Conservation (phyloP, 2,888 invertebrate species). For the Pyrrhia umbra region DNA sequence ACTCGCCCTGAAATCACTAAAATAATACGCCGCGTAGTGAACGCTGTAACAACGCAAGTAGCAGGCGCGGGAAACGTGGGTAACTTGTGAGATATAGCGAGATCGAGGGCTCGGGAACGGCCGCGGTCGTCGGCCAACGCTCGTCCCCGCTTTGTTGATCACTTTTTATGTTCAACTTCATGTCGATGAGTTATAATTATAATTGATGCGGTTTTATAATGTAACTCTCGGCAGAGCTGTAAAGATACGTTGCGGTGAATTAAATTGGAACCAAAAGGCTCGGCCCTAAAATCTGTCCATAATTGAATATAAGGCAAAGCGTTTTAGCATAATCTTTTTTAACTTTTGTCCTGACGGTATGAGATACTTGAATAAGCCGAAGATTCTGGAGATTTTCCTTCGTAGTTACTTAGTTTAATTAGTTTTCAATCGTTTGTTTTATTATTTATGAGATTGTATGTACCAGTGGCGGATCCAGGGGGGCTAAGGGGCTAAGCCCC, state of each 20-base stretch:
- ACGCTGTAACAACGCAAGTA: conserved; percentile 6
- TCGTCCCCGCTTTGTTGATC: conserved; percentile 42
- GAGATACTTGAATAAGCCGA: conserved; percentile 12
- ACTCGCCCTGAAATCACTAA: conserved; percentile 57
- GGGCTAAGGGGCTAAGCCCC: too few relatives aligned
- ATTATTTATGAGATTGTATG: not conserved
- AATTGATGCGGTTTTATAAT: conserved; percentile 56
- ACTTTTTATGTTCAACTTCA: conserved; percentile 49
- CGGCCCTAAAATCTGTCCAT: conserved; percentile 26
- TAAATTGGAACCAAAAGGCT: conserved; percentile 32
- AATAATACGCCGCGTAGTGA: conserved; percentile 48
- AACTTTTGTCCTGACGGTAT: conserved; percentile 13
- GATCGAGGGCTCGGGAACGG: conserved; percentile 24
- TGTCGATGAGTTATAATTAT: conserved; percentile 59
- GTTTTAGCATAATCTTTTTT: conserved; percentile 36
- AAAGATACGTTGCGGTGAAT: conserved; percentile 39
- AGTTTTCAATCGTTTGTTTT: conserved; percentile 5
- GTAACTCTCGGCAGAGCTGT: conserved; percentile 24
- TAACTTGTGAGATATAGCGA: conserved; percentile 32
- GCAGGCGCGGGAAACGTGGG: conserved; percentile 24
- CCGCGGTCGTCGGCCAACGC: conserved; percentile 17
- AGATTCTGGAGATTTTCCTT: conserved; percentile 6
- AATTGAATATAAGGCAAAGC: conserved; percentile 47
- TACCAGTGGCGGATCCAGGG: too few relatives aligned
- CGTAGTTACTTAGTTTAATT: conserved; percentile 12